These are phyloP conservation scores for Drosophila nannoptera DNA, from an alignment of 1,140 invertebrate genomes.

Conservation along the genomic window DNA sequence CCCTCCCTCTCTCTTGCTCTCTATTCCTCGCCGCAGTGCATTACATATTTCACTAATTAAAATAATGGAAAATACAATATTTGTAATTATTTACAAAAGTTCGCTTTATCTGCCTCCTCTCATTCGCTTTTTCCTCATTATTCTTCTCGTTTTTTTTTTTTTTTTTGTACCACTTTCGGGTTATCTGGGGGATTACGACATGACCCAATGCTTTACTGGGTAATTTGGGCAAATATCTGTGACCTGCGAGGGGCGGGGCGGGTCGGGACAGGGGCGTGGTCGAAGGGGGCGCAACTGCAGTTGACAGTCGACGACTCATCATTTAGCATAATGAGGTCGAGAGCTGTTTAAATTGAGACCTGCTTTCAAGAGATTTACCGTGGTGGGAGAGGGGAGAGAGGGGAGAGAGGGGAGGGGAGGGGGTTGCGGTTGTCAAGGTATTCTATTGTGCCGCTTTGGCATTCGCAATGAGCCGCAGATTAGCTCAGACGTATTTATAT, in stretches of 20 bases:
- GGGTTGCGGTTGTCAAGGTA: neutral
- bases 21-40: constrained; percentile 45
- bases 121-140: too few relatives aligned
- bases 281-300: constrained; percentile 10
- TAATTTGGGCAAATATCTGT: constrained; percentile 20
- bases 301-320: constrained; percentile 31
- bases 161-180: constrained; percentile 9
- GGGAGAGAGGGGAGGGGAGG: too few relatives aligned
- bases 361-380: neutral
- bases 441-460: neutral
- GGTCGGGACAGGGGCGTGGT: neutral
- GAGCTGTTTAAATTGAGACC: neutral
- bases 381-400: neutral
- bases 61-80: constrained; percentile 68
- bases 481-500: neutral
- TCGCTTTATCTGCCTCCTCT: constrained; percentile 6
- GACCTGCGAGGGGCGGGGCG: too few relatives aligned
- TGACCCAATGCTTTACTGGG: constrained; percentile 42
- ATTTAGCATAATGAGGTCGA: constrained; percentile 37
- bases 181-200: constrained; percentile 27
- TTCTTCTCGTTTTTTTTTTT: constrained; percentile 19
- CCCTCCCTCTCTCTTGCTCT: constrained; percentile 31
- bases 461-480: neutral
- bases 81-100: constrained; percentile 62
- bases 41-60: constrained; percentile 76